Evolutionary conservation across 2,113 vertebrate species (phyloP), one percentile per base, ranked within the genome.

Genomic region (Genyomyrus donnyi): DNA sequence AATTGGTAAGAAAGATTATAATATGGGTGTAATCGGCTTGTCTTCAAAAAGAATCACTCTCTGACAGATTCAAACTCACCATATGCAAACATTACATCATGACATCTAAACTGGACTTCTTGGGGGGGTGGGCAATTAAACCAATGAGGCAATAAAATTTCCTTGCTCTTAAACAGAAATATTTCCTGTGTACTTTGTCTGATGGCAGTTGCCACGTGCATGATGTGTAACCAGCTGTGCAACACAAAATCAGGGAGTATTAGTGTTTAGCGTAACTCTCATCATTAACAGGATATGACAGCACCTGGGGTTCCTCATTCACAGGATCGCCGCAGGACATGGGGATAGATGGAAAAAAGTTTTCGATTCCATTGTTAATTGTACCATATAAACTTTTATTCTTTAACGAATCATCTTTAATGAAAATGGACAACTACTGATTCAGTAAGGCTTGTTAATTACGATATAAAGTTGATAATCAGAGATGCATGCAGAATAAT

Each of bases 211-310:
- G 80, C 31, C 89, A 90, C 83, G 89, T 86, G 89, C 80, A 66
- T 39, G 42, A 90, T 52, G 84, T 52, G 77, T 24, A 84, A 50
- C 89, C 70, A 77, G 58, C 88, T 89, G 89, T 85, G 80, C 50
- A 84, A 90, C 89, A 56, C 53, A 85, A 90, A 90, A 85, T 85
- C 39, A 62, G 15, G 21, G 52, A 66, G 80, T 46, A 85, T 83
- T 84, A 31, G 15, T n/a, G 52, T 66, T 84, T 24, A 66, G 50
- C 80, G 84, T 86, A 56, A 86, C 89, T 56, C 39, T 89, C 77
- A 66, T 58, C 83, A 90, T 90, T 90, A 90, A 90, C 83, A 86
- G 84, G 89, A 87, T 90, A 66, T 85, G 45, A 83, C 53, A 70
- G 53, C 89, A 62, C 89, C 89, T 45, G 86, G 89, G 89, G 89